Evolutionary conservation across 2,888 invertebrate genomes (phyloP), one percentile per base, ranked within the genome.

Genomic region (Agonopterix alstromeriana): DNA sequence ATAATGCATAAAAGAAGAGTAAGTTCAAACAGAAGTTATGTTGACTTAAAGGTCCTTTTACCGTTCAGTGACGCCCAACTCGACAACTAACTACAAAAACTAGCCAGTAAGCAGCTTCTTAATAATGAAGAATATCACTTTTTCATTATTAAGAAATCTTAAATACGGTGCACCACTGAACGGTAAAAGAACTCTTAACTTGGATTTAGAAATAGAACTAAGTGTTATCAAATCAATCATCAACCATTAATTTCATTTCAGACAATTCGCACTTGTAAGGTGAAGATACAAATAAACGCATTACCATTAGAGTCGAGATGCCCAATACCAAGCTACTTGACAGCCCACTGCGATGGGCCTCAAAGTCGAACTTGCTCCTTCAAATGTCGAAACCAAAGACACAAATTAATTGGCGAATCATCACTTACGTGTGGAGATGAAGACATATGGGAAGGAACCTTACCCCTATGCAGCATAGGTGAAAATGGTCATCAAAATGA

Each of bases 401-500:
- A 68, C 10, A 73, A 80, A 51, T 55, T 86, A 42, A 61, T 63
- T 44, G 86, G 86, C 36, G 54, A 60, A 10, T 51, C 62, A 8
- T 56, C 56, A 35, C 61, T 82, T 9, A 54, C 55, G 12, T 88
- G 88, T 55, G 74, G 73, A 8, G 67, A 73, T 36, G 67, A 77
- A 46, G 59, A 74, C 58, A 69, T 61, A 27, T 88, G 88, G 88
- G 88, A 67, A 65, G n/a, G 82, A 79, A 46, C 62, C 43, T 68
- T 86, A 49, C 87, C 87, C 10, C 53, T 64, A 44, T 88, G 87
- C 54, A 70, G 55, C 5, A 27, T 27, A 72, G 73, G 87, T 86
- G 65, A 57, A 17, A 17, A 53, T 38, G 1, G 1, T 10, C n/a
- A 38, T 38, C 10, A 38, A 10, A 38, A n/a, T 38, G 9, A 9